Evolutionary conservation across 2,113 vertebrate genomes (phyloP).

Genomic region (Cathartes aura): DNA sequence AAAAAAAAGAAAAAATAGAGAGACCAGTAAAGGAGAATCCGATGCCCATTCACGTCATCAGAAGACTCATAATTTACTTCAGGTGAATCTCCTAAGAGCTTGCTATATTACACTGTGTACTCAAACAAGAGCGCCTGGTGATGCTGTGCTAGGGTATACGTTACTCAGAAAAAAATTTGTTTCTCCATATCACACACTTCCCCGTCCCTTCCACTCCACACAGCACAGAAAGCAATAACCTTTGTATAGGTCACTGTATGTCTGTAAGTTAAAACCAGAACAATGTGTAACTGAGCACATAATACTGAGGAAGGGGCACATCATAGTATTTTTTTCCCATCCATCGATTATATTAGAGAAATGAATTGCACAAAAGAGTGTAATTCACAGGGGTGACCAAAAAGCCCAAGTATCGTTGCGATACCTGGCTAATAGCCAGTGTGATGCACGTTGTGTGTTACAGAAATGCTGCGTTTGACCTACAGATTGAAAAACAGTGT

Average conservation of each 20-base stretch:
- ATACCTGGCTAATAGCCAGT: slow-evolving; percentile 36
- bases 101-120: background rate
- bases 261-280: slow-evolving; percentile 12
- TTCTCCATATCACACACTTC: background rate
- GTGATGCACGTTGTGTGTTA: background rate
- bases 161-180: background rate
- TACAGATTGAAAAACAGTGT: slow-evolving; percentile 74
- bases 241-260: slow-evolving; percentile 1
- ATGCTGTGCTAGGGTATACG: background rate
- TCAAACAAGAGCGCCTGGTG: background rate
- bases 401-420: background rate
- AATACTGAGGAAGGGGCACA: background rate
- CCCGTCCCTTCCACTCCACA: background rate
- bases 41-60: background rate
- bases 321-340: background rate
- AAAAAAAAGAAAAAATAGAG: too few relatives aligned
- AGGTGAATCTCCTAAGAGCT: background rate
- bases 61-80: background rate
- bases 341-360: background rate
- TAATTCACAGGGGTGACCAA: background rate
- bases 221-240: slow-evolving; percentile 15
- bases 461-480: slow-evolving; percentile 68
- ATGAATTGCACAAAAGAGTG: background rate
- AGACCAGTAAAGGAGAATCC: background rate
- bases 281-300: background rate